phyloP scores from a whole-genome alignment of 2,888 invertebrate genomes.

The Watsonalla cultraria region DNA sequence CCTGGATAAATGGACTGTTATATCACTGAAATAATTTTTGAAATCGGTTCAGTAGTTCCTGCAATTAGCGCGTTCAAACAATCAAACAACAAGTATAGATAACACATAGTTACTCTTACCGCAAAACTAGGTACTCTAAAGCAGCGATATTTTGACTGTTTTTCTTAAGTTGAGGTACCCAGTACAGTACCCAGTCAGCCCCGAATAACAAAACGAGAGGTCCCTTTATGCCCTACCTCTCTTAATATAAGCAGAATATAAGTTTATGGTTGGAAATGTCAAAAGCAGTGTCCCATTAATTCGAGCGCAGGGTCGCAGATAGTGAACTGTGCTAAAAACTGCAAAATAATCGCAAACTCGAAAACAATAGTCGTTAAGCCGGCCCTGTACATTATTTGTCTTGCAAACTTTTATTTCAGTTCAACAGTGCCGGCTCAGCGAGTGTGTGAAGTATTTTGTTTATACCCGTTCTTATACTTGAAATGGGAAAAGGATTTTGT shows the following conservation, averaged over 20 bases:
- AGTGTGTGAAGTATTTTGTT: neutral
- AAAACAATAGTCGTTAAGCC: constrained; percentile 30
- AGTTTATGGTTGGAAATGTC: constrained; percentile 40
- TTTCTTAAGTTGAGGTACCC: too few relatives aligned
- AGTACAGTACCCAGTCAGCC: too few relatives aligned
- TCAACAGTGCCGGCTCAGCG: neutral
- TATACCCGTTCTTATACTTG: too few relatives aligned
- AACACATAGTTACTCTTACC: too few relatives aligned
- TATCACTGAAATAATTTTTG: too few relatives aligned
- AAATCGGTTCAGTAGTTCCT: too few relatives aligned
- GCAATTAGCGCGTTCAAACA: too few relatives aligned
- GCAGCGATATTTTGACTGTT: too few relatives aligned
- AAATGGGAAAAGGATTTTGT: neutral
- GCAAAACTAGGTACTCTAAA: too few relatives aligned
- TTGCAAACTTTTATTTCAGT: constrained; percentile 19
- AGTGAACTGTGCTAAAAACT: constrained; percentile 36
- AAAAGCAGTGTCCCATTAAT: constrained; percentile 44
- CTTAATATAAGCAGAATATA: constrained; percentile 10
- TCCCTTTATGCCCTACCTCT: neutral
- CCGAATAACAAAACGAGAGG: too few relatives aligned
- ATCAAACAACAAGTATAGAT: too few relatives aligned
- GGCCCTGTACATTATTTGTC: constrained; percentile 25
- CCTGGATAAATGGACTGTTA: too few relatives aligned
- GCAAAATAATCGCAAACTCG: constrained; percentile 38
- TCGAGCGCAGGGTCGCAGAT: constrained; percentile 15